Conservation (phyloP, 2,113 vertebrate genomes). For the Sclerurus mexicanus region DNA sequence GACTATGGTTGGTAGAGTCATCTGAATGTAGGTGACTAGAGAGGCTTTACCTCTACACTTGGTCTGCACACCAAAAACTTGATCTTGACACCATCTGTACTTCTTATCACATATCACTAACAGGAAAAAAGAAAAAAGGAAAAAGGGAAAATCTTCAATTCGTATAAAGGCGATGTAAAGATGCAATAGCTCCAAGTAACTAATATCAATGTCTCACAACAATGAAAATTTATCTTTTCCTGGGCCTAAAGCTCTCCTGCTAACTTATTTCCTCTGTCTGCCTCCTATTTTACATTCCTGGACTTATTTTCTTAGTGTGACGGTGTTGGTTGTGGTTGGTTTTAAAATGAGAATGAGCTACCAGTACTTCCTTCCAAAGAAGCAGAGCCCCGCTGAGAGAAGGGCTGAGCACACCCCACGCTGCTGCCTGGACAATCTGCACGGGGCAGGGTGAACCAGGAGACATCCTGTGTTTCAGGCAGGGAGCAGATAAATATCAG, state of each 20-base stretch:
- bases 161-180: neutral
- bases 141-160: neutral
- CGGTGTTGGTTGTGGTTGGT: neutral
- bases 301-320: neutral
- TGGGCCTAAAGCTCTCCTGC: neutral
- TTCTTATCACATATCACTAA: neutral
- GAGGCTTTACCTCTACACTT: neutral
- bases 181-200: neutral
- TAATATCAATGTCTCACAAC: neutral
- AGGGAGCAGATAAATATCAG: neutral
- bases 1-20: fast-evolving
- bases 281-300: neutral
- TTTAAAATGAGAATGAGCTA: neutral
- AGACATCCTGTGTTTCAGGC: neutral
- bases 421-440: neutral
- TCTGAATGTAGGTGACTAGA: neutral
- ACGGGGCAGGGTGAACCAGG: neutral
- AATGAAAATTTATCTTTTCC: neutral
- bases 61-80: neutral
- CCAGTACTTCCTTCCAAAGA: neutral
- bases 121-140: neutral
- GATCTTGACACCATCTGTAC: neutral
- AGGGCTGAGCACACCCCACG: neutral
- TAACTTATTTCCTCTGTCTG: neutral
- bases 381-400: neutral